phyloP scores from a whole-genome alignment of 1,140 invertebrate species.

The Aphelinus certus region DNA sequence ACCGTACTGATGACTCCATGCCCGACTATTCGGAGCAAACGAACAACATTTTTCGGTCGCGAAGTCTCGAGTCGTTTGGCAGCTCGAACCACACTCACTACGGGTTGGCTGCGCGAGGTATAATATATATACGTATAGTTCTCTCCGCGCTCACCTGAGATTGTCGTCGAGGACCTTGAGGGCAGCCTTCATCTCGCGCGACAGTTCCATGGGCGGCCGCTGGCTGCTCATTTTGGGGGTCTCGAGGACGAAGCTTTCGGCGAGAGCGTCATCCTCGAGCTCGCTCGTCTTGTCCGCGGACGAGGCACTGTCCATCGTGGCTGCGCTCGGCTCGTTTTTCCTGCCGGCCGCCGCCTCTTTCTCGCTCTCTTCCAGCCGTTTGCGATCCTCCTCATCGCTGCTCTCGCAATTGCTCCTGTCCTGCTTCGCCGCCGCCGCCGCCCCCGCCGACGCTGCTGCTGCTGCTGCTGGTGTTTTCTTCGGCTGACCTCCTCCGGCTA shows the following conservation, averaged over 20 bases:
- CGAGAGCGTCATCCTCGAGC: slow-evolving; percentile 5
- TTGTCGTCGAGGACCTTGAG: slow-evolving; percentile 85
- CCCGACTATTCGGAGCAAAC: too few species aligned
- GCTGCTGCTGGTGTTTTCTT: slow-evolving; percentile 1
- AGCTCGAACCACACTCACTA: too few species aligned
- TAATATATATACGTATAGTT: too few species aligned
- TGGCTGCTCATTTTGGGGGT: slow-evolving; percentile 7
- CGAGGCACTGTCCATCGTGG: background rate
- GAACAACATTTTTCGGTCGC: too few species aligned
- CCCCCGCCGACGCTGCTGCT: background rate
- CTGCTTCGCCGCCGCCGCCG: too few species aligned
- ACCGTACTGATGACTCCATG: too few species aligned
- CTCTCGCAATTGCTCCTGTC: background rate
- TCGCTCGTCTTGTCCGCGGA: slow-evolving; percentile 1
- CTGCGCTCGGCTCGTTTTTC: too few species aligned
- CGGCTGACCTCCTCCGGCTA: background rate
- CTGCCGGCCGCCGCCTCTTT: background rate
- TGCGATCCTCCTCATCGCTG: background rate
- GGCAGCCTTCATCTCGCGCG: slow-evolving; percentile 76
- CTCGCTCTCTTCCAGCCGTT: background rate
- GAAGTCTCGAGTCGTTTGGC: too few species aligned
- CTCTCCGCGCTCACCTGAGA: slow-evolving; percentile 57
- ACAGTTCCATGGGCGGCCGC: slow-evolving; percentile 25
- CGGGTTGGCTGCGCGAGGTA: too few species aligned
- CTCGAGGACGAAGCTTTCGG: slow-evolving; percentile 32